These are phyloP conservation scores for Tubulanus polymorphus DNA, from an alignment of 2,888 invertebrate genomes.

Conservation along the genomic window DNA sequence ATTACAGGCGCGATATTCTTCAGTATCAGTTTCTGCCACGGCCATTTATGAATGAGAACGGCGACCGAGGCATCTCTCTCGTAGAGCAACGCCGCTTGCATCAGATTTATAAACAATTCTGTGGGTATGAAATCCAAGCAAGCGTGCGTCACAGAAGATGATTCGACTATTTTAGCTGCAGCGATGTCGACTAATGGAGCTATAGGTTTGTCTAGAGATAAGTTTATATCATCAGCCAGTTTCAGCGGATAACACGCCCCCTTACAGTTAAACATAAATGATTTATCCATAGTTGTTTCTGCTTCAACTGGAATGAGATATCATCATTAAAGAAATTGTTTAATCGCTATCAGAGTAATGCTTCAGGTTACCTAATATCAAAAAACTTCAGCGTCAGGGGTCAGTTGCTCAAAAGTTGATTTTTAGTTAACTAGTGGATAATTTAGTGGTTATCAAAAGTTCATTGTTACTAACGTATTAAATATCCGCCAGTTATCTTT, in stretches of 20 bases:
- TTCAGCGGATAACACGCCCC: slow-evolving; percentile 40
- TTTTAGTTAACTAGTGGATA: too few species aligned
- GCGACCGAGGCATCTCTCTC: slow-evolving; percentile 39
- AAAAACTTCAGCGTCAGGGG: too few species aligned
- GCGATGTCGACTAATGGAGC: slow-evolving; percentile 33
- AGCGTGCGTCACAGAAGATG: slow-evolving; percentile 29
- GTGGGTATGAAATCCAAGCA: slow-evolving; percentile 26
- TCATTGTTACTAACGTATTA: too few species aligned
- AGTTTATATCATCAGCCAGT: slow-evolving; percentile 19
- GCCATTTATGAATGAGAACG: slow-evolving; percentile 40
- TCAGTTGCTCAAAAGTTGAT: too few species aligned
- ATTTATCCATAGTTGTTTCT: not conserved
- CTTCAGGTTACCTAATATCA: too few species aligned
- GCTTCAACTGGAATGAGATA: too few species aligned
- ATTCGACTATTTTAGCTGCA: slow-evolving; percentile 33
- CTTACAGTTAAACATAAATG: slow-evolving; percentile 21
- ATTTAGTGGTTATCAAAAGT: too few species aligned
- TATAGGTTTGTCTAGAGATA: slow-evolving; percentile 10
- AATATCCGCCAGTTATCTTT: too few species aligned
- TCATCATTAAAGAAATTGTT: too few species aligned
- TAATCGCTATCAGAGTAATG: too few species aligned
- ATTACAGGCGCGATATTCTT: slow-evolving; percentile 36
- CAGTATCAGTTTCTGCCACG: slow-evolving; percentile 30
- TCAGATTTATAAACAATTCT: slow-evolving; percentile 31
- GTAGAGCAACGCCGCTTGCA: slow-evolving; percentile 35